Conservation (phyloP, 53 echinoderm and acorn worm genomes). For the Zoroaster sp. region DNA sequence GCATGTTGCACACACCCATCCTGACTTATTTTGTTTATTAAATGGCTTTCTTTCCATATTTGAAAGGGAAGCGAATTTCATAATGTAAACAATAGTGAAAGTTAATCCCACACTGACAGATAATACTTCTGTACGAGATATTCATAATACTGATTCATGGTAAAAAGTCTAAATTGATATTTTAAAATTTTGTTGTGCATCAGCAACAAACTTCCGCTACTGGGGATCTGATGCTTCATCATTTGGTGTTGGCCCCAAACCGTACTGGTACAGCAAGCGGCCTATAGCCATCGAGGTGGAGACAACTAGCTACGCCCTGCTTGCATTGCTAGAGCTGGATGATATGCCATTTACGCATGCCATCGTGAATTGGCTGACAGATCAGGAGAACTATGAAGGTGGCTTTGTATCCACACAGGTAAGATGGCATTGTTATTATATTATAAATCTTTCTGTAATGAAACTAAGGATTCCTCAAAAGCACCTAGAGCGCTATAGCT, state of each 20-base stretch:
- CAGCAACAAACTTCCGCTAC: not conserved
- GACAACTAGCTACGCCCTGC: slow-evolving; percentile 88
- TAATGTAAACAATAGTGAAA: too few relatives aligned
- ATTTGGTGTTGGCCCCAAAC: not conserved
- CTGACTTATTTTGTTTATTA: too few relatives aligned
- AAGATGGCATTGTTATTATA: not conserved
- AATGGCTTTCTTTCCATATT: too few relatives aligned
- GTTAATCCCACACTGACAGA: too few relatives aligned
- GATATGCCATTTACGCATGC: slow-evolving; percentile 67
- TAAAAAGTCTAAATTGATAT: too few relatives aligned
- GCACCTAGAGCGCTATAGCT: not conserved
- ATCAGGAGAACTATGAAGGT: slow-evolving; percentile 89
- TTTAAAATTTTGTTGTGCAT: too few relatives aligned
- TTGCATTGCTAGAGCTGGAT: slow-evolving; percentile 71
- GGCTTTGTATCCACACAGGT: slow-evolving; percentile 97
- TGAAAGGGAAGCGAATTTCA: too few relatives aligned
- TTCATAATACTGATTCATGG: too few relatives aligned
- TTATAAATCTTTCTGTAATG: not conserved
- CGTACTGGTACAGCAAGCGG: slow-evolving; percentile 5
- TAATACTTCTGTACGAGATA: too few relatives aligned
- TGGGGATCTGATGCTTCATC: slow-evolving; percentile 25
- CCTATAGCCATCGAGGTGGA: slow-evolving; percentile 85
- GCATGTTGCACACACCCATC: too few relatives aligned
- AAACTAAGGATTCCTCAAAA: not conserved
- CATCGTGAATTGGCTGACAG: slow-evolving; percentile 82